Percentiles rank a stretch among this genome's conserved stretches.
These are phyloP conservation scores for Drosophila falleni DNA, from an alignment of 2,888 invertebrate genomes.

Conservation along the genomic window DNA sequence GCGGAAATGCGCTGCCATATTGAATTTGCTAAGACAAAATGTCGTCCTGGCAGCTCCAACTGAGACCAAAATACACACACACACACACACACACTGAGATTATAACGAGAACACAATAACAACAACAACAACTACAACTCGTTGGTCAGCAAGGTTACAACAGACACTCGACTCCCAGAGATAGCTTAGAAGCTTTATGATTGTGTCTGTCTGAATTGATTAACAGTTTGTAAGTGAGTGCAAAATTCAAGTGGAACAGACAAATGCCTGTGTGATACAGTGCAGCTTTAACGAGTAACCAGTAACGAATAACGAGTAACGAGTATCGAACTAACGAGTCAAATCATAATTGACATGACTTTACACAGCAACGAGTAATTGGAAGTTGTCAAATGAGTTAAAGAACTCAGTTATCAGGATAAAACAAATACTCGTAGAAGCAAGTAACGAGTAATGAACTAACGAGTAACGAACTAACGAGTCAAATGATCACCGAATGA, in stretches of 20 bases:
- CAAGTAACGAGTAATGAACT: neutral
- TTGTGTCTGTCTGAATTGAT: slow-evolving; percentile 13
- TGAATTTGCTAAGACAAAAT: slow-evolving; percentile 66
- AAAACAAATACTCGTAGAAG: neutral
- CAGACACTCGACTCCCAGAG: neutral
- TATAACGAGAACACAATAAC: neutral
- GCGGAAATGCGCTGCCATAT: slow-evolving; percentile 71
- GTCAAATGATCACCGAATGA: neutral
- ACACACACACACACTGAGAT: slow-evolving; percentile 26
- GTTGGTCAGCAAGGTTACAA: slow-evolving; percentile 14
- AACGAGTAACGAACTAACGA: slow-evolving; percentile 2
- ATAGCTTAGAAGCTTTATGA: slow-evolving; percentile 3
- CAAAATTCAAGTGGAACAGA: slow-evolving; percentile 11
- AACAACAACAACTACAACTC: slow-evolving; percentile 7
- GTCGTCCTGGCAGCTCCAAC: slow-evolving; percentile 25
- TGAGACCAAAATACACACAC: slow-evolving; percentile 4
- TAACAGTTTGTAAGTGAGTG: slow-evolving; percentile 1
- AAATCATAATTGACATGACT: neutral
- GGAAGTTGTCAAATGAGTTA: neutral
- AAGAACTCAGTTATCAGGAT: neutral
- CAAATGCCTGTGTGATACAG: neutral
- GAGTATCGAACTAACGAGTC: slow-evolving; percentile 1
- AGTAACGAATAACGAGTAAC: slow-evolving; percentile 7
- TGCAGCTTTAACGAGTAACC: neutral
- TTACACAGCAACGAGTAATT: neutral